Conservation (phyloP, 2,797 vertebrate species). For the Apodemus agrarius region DNA sequence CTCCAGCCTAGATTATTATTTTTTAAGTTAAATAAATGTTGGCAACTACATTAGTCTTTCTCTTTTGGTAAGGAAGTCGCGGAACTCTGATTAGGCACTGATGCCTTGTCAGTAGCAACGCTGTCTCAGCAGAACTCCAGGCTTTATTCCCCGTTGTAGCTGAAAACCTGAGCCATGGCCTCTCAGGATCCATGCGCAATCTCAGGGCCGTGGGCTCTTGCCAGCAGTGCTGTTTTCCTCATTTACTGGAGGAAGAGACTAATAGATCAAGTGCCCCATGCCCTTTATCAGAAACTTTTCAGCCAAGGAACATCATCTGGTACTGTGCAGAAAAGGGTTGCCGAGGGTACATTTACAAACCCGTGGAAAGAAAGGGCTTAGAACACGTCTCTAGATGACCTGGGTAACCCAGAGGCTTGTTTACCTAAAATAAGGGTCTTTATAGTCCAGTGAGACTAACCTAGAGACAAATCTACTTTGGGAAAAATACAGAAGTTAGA, state of each 20-base stretch:
- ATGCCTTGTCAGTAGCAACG: not conserved
- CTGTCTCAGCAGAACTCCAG: not conserved
- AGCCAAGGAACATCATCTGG: not conserved
- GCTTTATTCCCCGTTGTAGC: not conserved
- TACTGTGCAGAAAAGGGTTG: not conserved
- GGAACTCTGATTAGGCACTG: not conserved
- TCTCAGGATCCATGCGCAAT: not conserved
- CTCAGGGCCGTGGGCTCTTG: not conserved
- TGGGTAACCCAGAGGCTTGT: not conserved
- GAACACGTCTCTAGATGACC: not conserved
- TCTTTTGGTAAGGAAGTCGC: not conserved
- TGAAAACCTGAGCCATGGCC: not conserved
- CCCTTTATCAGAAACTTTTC: not conserved
- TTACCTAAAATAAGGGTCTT: not conserved
- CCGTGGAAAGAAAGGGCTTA: not conserved
- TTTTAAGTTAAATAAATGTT: not conserved
- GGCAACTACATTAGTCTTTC: not conserved
- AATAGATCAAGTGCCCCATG: not conserved
- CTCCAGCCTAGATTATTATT: no score
- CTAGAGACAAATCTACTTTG: not conserved
- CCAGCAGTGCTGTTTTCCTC: not conserved
- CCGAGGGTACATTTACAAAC: not conserved
- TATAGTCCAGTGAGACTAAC: not conserved
- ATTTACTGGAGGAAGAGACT: slow-evolving; percentile 27
- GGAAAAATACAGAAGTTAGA: not conserved